Evolutionary conservation across 1,140 invertebrate genomes (phyloP).

Genomic region (Ips typographus): DNA sequence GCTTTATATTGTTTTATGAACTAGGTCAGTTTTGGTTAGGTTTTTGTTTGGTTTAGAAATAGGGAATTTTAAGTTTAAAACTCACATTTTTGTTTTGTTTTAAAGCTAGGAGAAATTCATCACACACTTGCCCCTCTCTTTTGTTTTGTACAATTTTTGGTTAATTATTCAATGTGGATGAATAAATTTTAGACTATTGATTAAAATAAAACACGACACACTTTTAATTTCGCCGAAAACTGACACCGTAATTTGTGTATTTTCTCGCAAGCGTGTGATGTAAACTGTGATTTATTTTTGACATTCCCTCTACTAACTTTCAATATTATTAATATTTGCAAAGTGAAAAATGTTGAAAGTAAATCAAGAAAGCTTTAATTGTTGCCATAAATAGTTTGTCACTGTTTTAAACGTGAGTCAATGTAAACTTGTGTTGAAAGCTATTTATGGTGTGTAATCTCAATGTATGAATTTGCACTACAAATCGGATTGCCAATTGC

Average conservation of each 20-base stretch:
- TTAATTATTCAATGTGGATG: neutral
- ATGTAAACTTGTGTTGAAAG: conserved; percentile 4
- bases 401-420: neutral
- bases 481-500: conserved; percentile 48
- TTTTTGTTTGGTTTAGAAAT: neutral
- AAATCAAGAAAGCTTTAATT: conserved; percentile 43
- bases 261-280: conserved; percentile 46
- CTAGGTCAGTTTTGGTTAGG: neutral
- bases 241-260: conserved; percentile 18
- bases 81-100: neutral
- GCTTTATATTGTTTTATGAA: neutral
- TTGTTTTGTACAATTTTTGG: neutral
- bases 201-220: conserved; percentile 1
- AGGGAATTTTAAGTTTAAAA: neutral
- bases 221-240: conserved; percentile 12
- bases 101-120: conserved; percentile 23
- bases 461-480: conserved; percentile 46
- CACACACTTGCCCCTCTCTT: conserved; percentile 39
- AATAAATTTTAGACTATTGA: no score
- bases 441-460: conserved; percentile 32
- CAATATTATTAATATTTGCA: neutral
- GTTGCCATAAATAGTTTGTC: conserved; percentile 39
- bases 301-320: conserved; percentile 8
- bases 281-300: conserved; percentile 37
- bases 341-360: conserved; percentile 21